Evolutionary conservation across 2,113 vertebrate genomes (phyloP), one percentile per base, ranked within the genome.

Genomic region (Channa argus): DNA sequence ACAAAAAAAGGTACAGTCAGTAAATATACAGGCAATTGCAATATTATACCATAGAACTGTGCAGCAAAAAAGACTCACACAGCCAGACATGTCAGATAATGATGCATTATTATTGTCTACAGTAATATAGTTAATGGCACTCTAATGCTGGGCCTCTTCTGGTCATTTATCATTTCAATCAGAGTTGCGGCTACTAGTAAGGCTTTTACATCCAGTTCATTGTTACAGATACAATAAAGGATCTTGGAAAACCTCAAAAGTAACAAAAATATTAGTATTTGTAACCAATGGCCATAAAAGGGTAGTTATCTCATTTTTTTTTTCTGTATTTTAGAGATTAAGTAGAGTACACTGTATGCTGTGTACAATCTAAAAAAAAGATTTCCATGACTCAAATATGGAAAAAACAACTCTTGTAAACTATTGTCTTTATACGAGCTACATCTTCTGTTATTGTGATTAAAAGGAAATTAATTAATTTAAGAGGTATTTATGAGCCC

Each of bases 391-490:
- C 63, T 41, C 66, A 56, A 66, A 66, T 71, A 51, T 54, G 12
- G 1, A 61, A 54, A 46, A 72, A 5, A 24, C 13, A 36, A 2
- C 11, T 50, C 5, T 63, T 24, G 24, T 70, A 73, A 47, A 51
- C 44, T 72, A 44, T 10, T 68, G 56, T 70, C 13, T 49, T 41
- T 45, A 38, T 41, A 77, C 52, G 46, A 51, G 41, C 54, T 73
- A 51, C 41, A 64, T 75, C 4, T 46, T 72, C 37, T 74, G 12
- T 64, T 68, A 70, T 66, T 80, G 63, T 62, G 49, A 79, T 79
- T 55, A 60, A 51, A 66, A 72, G 11, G n/a, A 79, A 80, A 86
- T 84, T 67, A 66, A 80, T 85, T 70, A 53, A 82, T 76, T 88
- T 82, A 79, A 49, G 72, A 24, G 10, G 62, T 52, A 69, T 78